These are phyloP conservation scores for Stichodactyla helianthus DNA, from an alignment of 64 coral and sea anemone species.

Conservation along the genomic window DNA sequence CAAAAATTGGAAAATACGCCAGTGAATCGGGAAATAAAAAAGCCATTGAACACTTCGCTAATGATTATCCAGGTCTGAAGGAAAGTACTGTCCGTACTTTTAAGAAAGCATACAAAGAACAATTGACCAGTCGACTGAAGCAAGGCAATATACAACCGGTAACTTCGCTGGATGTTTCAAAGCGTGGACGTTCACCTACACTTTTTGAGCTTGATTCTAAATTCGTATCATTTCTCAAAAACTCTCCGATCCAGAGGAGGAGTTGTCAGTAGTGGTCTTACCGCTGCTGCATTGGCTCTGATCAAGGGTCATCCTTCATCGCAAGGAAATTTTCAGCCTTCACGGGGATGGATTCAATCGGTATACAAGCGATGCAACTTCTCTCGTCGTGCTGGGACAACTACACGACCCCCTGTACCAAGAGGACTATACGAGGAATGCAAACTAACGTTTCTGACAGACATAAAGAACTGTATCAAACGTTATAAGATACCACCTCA, in stretches of 20 bases:
- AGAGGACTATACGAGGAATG: constrained; percentile 30
- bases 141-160: constrained; percentile 7
- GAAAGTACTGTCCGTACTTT: constrained; percentile 46
- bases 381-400: constrained; percentile 34
- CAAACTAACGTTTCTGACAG: constrained; percentile 27
- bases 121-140: background rate
- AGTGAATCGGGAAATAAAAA: constrained; percentile 43
- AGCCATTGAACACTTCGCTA: constrained; percentile 31
- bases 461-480: constrained; percentile 8
- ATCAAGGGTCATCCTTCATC: constrained; percentile 21
- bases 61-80: constrained; percentile 30
- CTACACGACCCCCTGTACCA: constrained; percentile 25
- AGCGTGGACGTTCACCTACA: constrained; percentile 26
- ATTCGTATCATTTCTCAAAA: constrained; percentile 30
- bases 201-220: constrained; percentile 29
- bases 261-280: background rate
- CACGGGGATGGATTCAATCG: constrained; percentile 17
- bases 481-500: constrained; percentile 12
- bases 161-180: background rate
- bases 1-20: constrained; percentile 51
- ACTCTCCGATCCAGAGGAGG: constrained; percentile 3
- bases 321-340: background rate
- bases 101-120: constrained; percentile 44
- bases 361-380: constrained; percentile 38
- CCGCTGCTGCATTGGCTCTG: background rate